Conservation (phyloP, 1,140 invertebrate genomes). For the Globodera ellingtonae region DNA sequence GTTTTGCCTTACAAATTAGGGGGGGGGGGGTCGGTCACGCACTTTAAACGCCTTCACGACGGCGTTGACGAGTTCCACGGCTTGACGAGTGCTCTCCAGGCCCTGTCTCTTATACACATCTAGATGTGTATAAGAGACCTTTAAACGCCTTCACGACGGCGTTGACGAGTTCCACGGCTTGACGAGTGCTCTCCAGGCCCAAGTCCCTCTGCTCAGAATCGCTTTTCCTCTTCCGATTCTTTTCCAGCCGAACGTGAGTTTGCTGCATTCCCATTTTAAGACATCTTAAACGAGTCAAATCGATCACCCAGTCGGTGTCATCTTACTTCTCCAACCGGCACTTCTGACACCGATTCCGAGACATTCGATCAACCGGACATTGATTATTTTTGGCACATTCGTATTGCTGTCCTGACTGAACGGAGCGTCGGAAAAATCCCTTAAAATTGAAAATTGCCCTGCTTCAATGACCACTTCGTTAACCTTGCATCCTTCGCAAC, state of each 20-base stretch:
- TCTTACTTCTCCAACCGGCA: slow-evolving; percentile 44
- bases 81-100: slow-evolving; percentile 19
- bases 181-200: slow-evolving; percentile 10
- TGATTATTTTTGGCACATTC: slow-evolving; percentile 32
- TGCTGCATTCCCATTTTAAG: slow-evolving; percentile 30
- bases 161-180: slow-evolving; percentile 18
- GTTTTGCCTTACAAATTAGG: neutral
- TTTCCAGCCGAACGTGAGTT: slow-evolving; percentile 26
- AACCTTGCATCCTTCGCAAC: slow-evolving; percentile 30
- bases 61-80: slow-evolving; percentile 9
- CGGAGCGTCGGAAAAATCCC: slow-evolving; percentile 46
- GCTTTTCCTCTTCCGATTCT: slow-evolving; percentile 31
- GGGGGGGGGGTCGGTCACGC: too few relatives aligned
- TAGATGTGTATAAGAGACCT: too few relatives aligned
- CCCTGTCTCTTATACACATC: too few relatives aligned
- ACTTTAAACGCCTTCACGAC: slow-evolving; percentile 26
- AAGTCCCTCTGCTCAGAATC: slow-evolving; percentile 25
- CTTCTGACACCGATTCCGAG: slow-evolving; percentile 39
- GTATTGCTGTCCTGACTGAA: slow-evolving; percentile 31
- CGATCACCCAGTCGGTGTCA: neutral
- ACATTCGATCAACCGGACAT: slow-evolving; percentile 32
- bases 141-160: too few relatives aligned
- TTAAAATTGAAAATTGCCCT: slow-evolving; percentile 4
- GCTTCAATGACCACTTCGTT: neutral
- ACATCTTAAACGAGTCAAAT: slow-evolving; percentile 9